A percentile compares a stretch with the other conserved stretches of the same genome.
Conservation (phyloP, 1,140 invertebrate genomes). For the Panulirus ornatus region DNA sequence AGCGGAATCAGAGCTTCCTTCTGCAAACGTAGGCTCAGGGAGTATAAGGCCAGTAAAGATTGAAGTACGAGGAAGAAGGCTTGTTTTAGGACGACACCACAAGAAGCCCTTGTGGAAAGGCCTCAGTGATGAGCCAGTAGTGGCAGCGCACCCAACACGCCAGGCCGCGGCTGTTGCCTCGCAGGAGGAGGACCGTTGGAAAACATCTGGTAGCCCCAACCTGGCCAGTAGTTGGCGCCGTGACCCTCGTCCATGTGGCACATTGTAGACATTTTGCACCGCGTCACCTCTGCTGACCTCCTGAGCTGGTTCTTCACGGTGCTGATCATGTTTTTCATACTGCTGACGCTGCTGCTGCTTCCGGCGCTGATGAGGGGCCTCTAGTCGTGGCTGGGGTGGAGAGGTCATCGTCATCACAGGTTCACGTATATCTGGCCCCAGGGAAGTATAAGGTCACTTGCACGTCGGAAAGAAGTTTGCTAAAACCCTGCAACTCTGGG, state of each 20-base stretch:
- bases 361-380: slow-evolving; percentile 50
- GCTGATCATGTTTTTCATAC: slow-evolving; percentile 51
- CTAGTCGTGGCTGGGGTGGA: no score
- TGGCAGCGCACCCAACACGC: no score
- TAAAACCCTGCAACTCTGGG: no score
- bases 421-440: no score
- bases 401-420: no score
- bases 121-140: not conserved
- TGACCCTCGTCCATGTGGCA: not conserved
- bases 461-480: no score
- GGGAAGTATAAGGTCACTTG: no score
- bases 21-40: no score
- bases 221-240: not conserved
- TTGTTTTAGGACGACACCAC: not conserved
- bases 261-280: not conserved
- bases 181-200: not conserved
- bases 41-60: not conserved
- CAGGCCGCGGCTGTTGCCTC: no score
- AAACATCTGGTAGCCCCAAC: not conserved
- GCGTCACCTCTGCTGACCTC: slow-evolving; percentile 35
- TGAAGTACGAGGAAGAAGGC: not conserved
- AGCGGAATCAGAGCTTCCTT: no score
- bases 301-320: slow-evolving; percentile 56
- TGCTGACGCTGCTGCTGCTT: slow-evolving; percentile 43
- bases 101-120: no score